A percentile compares a stretch with the other conserved stretches of the same genome.
Evolutionary conservation across 1,140 invertebrate genomes (phyloP).

Genomic region (Rhopalosiphum padi): DNA sequence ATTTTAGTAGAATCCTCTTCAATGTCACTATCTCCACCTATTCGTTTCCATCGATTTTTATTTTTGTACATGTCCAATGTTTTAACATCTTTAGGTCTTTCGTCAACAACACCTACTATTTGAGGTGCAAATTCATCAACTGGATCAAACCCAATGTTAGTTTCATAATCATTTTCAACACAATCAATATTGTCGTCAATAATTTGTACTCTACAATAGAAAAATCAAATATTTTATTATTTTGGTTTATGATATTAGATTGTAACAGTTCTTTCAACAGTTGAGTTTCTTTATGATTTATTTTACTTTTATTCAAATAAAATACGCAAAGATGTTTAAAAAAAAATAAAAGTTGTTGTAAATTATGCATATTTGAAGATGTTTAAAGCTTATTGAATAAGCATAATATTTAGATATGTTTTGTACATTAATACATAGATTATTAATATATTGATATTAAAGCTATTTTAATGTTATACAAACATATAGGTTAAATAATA

Average conservation of each 20-base stretch:
- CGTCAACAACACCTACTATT: conserved; percentile 89
- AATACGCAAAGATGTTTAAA: neutral
- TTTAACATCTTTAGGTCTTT: conserved; percentile 75
- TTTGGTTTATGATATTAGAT: neutral
- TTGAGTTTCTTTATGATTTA: neutral
- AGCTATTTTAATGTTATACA: neutral
- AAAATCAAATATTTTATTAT: neutral
- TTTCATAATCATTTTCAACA: conserved; percentile 65
- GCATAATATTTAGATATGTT: too few relatives aligned
- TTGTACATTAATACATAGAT: too few relatives aligned
- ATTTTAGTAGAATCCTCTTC: conserved; percentile 62
- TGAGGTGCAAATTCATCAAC: conserved; percentile 84
- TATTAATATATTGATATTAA: too few relatives aligned
- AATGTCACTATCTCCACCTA: conserved; percentile 63
- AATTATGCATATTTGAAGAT: neutral
- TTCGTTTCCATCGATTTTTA: conserved; percentile 76
- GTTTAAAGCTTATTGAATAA: too few relatives aligned
- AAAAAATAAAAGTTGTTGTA: too few relatives aligned
- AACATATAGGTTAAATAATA: neutral
- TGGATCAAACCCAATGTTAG: conserved; percentile 75
- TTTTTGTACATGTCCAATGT: conserved; percentile 71
- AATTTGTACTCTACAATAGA: conserved; percentile 77
- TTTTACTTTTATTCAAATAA: neutral
- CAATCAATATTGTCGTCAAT: conserved; percentile 86
- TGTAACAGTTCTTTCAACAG: neutral